Conservation (phyloP, 2,888 invertebrate genomes). For the Shargacucullia verbasci region DNA sequence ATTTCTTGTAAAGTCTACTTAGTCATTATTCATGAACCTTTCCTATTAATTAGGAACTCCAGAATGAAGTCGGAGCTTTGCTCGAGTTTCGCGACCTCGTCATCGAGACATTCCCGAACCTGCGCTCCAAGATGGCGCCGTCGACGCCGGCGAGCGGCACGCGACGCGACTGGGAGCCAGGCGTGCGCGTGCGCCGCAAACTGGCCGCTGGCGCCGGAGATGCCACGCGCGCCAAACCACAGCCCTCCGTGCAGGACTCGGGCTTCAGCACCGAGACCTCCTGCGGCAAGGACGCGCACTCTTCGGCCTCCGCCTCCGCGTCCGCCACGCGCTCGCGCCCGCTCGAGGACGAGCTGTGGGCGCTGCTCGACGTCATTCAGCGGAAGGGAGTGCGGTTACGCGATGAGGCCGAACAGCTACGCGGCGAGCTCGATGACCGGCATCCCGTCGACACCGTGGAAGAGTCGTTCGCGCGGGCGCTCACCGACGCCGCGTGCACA, state of each 20-base stretch:
- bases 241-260: constrained; percentile 93
- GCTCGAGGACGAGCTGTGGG: constrained; percentile 94
- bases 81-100: constrained; percentile 97
- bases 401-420: constrained; percentile 92
- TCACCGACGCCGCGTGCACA: constrained; percentile 63
- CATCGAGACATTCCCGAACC: constrained; percentile 97
- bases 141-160: constrained; percentile 86
- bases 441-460: constrained; percentile 87
- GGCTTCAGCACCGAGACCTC: constrained; percentile 97
- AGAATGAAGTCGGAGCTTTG: constrained; percentile 97
- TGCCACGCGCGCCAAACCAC: constrained; percentile 89
- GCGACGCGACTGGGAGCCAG: constrained; percentile 94
- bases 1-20: neutral
- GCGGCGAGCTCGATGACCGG: constrained; percentile 82
- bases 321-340: constrained; percentile 89
- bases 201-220: constrained; percentile 79
- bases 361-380: constrained; percentile 95
- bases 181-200: constrained; percentile 92
- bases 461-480: constrained; percentile 90
- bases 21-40: constrained; percentile 37
- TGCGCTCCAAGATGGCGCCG: constrained; percentile 95
- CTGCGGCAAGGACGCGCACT: constrained; percentile 94
- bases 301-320: constrained; percentile 84
- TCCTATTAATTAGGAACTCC: constrained; percentile 90
- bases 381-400: constrained; percentile 92